Evolutionary conservation across 2,113 vertebrate genomes (phyloP), one percentile per base, ranked within the genome.

Genomic region (Corythornis cristatus): DNA sequence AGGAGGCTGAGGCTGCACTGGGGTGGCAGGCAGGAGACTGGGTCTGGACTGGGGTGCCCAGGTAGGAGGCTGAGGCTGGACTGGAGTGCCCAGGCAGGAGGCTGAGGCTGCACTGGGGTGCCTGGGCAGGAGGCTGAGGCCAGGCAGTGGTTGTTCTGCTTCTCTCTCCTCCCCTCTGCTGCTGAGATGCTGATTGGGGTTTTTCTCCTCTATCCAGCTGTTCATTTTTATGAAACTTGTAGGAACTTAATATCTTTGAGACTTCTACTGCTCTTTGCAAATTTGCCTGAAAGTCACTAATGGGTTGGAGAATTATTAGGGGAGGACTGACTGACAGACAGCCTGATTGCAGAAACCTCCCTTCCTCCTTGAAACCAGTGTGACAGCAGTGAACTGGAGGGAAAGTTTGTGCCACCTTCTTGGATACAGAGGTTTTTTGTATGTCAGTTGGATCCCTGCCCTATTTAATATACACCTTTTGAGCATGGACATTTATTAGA

Each of bases 241-340:
- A 48, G 70, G 64, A 81, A 88, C 61, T 83, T 86, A 89, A 65
- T 92, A 70, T 88, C 87, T 84, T 84, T 72, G 87, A 93, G 93
- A 88, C 40, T 81, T 81, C 70, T 77, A 40, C 60, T 43, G 48
- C 87, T 77, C 83, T 58, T 87, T 67, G 62, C 65, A 58, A 35
- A 77, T 90, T 81, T 77, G 70, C 43, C 79, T 81, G 79, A 48
- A 90, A 81, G 35, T 68, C 3, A 2, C 65, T 93, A 84, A 90
- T 81, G 79, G 43, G 19, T 28, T 88, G 74, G 58, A 72, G 65
- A 93, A 54, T 77, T 84, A 88, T 46, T 62, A 62, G 64, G 60
- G 64, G 43, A 67, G 40, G 90, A 89, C 62, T 79, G 77, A 72
- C 78, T 84, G 90, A 93, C 74, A 81, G 74, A 72, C 60, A 81